Evolutionary conservation across 2,888 invertebrate genomes (phyloP), one percentile per base, ranked within the genome.

Genomic region (Leptopilina myrica): DNA sequence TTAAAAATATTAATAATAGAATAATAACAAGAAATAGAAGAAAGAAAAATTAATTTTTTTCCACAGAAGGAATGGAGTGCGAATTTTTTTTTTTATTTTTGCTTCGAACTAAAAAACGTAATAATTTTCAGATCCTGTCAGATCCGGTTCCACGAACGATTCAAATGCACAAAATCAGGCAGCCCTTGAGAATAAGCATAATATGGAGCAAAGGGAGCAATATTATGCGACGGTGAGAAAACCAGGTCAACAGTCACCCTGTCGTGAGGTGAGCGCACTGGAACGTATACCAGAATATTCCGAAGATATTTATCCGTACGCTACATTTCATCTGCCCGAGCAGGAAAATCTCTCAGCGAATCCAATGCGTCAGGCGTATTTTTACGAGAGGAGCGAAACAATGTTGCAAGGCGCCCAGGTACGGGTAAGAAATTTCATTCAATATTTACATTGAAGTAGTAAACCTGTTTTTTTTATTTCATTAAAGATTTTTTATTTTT

Each of bases 231-330:
- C 93, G 49, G 93, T 93, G 46, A 91, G 92, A 82, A 93, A 93
- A 87, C 91, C 92, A 33, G 91, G 92, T 76, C 90, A 92, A 80
- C 92, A 92, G 84, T 93, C 93, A 83, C 93, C 90, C 59, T 89
- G 90, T 79, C 89, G 90, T 78, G 90, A 91, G 87, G 89, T 90
- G 85, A 90, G 92, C 85, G 90, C 90, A 79, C 91, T 93, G 84
- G 93, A 93, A 88, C 92, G 93, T 81, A 93, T 93, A 87, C 93
- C 94, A 81, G 94, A 94, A 90, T 94, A 93, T 89, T 93, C 94
- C 66, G 94, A 94, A 90, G 94, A 94, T 87, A 94, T 94, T 88
- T 94, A 93, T 90, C 94, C 94, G 76, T 94, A 94, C 89, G 94
- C 94, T 77, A 94, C 94, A 83, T 94, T 94, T 90, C 93, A 94